phyloP scores from a whole-genome alignment of 1,140 invertebrate species.

The Aricia agestis region DNA sequence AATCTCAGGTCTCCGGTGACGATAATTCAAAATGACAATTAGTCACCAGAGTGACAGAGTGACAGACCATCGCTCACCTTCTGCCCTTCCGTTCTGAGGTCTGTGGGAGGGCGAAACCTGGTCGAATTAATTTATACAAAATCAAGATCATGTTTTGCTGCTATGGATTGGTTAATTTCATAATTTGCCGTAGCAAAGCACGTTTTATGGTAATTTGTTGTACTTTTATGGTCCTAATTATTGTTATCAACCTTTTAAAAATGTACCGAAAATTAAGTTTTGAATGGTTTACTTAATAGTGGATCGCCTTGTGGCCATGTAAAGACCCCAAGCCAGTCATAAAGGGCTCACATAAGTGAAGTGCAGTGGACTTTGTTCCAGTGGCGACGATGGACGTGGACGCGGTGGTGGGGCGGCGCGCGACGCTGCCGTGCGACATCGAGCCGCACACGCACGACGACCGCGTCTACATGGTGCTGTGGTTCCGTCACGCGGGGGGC shows the following conservation, averaged over 20 bases:
- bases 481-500: conserved; percentile 89
- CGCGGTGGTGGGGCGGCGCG: conserved; percentile 86
- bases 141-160: too few species aligned
- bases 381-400: conserved; percentile 84
- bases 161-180: too few species aligned
- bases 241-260: too few species aligned
- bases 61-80: not conserved
- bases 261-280: too few species aligned
- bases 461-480: conserved; percentile 91
- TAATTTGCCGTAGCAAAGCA: too few species aligned
- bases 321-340: not conserved
- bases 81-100: not conserved
- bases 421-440: conserved; percentile 89
- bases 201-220: too few species aligned
- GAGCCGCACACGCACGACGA: conserved; percentile 86
- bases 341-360: conserved; percentile 44
- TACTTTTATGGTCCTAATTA: too few species aligned
- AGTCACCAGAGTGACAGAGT: not conserved
- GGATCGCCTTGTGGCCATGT: too few species aligned
- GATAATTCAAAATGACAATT: not conserved
- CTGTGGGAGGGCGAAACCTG: not conserved
- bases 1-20: not conserved
- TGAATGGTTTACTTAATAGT: too few species aligned
- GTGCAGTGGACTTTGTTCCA: conserved; percentile 74
- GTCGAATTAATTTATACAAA: not conserved